A percentile compares a stretch with the other conserved stretches of the same genome.
phyloP scores from a whole-genome alignment of 2,113 vertebrate genomes.

The Phrynosoma blainvillii region DNA sequence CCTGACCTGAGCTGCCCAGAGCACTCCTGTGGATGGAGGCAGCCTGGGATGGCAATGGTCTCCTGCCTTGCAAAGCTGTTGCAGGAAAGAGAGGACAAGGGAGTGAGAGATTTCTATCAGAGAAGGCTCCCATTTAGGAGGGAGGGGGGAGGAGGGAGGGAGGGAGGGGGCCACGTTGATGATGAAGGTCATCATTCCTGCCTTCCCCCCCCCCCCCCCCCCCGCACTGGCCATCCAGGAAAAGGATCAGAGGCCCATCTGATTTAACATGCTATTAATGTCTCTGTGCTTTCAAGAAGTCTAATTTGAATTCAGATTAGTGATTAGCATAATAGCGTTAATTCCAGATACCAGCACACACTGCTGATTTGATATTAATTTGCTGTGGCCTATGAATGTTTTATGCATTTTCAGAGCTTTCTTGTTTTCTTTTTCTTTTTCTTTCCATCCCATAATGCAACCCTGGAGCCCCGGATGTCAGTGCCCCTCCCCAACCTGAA shows the following conservation, averaged over 20 bases:
- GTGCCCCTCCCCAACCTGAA: too few species aligned
- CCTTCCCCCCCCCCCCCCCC: too few species aligned
- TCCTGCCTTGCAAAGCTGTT: too few species aligned
- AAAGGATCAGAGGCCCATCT: background rate
- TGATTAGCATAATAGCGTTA: conserved; percentile 12
- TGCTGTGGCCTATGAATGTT: background rate
- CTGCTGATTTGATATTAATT: background rate
- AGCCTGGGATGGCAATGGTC: background rate
- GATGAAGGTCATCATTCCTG: too few species aligned
- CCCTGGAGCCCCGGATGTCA: too few species aligned
- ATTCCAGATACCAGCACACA: conserved; percentile 9
- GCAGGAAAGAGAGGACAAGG: too few species aligned
- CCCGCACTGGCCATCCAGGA: too few species aligned
- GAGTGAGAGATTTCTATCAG: too few species aligned
- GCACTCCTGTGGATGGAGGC: background rate
- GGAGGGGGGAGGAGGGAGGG: too few species aligned
- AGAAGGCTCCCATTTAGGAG: too few species aligned
- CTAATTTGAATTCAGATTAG: conserved; percentile 17
- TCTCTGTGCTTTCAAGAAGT: background rate
- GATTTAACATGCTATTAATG: background rate
- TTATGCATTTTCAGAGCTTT: background rate
- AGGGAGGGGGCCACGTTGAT: too few species aligned
- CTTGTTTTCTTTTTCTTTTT: background rate
- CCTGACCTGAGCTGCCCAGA: background rate
- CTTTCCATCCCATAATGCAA: too few species aligned